Conservation (phyloP, 2,888 invertebrate genomes). For the Sipunculus nudus region DNA sequence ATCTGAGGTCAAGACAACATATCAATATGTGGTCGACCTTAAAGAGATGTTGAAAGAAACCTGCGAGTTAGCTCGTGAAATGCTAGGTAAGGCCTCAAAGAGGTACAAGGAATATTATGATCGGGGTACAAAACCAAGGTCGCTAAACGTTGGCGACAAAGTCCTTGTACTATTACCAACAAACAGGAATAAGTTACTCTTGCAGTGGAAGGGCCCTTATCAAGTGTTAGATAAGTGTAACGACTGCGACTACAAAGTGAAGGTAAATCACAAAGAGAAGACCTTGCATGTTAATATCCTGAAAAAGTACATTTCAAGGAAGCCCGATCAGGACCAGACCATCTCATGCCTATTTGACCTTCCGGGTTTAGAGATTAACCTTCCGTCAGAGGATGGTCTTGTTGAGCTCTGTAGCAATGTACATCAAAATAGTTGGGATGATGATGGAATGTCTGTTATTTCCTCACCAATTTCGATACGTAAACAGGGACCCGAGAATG, state of each 20-base stretch:
- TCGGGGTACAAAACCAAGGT: not conserved
- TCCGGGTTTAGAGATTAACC: too few species aligned
- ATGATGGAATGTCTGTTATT: too few species aligned
- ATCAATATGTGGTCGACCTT: slow-evolving; percentile 39
- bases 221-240: not conserved
- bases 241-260: not conserved
- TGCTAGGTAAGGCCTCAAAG: not conserved
- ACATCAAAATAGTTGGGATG: too few species aligned
- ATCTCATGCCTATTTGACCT: too few species aligned
- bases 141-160: not conserved
- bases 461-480: too few species aligned
- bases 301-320: not conserved
- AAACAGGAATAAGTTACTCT: not conserved
- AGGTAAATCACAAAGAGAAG: not conserved
- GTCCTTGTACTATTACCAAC: slow-evolving; percentile 1
- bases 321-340: too few species aligned
- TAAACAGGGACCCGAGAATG: too few species aligned
- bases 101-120: slow-evolving; percentile 1
- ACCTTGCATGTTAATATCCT: slow-evolving; percentile 8
- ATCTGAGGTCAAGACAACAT: not conserved
- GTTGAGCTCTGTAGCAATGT: too few species aligned
- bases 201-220: slow-evolving; percentile 8
- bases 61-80: not conserved
- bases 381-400: too few species aligned
- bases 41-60: slow-evolving; percentile 12